These are phyloP conservation scores for Hydrolagus affinis DNA, from an alignment of 2,113 vertebrate genomes.

Conservation along the genomic window DNA sequence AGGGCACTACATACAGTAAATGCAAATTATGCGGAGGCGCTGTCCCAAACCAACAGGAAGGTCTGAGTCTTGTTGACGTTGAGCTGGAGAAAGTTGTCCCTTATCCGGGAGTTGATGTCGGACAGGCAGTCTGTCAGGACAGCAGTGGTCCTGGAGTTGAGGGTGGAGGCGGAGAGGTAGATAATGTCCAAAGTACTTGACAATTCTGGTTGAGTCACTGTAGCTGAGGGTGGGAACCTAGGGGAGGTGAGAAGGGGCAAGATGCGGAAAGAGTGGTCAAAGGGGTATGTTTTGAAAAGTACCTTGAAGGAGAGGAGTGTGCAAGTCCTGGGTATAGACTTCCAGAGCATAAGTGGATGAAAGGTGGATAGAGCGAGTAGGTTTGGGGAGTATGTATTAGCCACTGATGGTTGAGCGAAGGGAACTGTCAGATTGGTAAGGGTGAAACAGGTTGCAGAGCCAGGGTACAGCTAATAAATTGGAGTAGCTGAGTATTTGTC, in stretches of 20 bases:
- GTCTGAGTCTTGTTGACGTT: neutral
- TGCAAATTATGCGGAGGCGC: too few species aligned
- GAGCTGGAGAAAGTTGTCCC: too few species aligned
- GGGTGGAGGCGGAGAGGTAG: too few species aligned
- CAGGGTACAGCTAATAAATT: neutral
- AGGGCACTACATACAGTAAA: too few species aligned
- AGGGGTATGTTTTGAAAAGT: neutral
- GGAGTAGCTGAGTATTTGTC: neutral
- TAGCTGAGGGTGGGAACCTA: neutral
- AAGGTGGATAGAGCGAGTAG: neutral
- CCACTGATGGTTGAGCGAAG: neutral
- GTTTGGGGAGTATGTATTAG: neutral
- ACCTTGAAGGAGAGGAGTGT: neutral
- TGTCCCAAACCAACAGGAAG: too few species aligned
- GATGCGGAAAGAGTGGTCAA: neutral
- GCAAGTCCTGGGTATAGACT: too few species aligned
- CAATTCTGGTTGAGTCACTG: too few species aligned
- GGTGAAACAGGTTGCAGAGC: neutral
- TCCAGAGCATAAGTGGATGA: neutral
- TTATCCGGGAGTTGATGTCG: too few species aligned
- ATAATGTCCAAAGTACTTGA: neutral
- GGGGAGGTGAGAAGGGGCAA: neutral
- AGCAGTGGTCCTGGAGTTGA: too few species aligned
- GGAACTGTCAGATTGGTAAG: neutral
- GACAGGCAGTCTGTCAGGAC: too few species aligned